These are phyloP conservation scores for Chelon labrosus DNA, from an alignment of 2,797 vertebrate genomes.

Conservation along the genomic window DNA sequence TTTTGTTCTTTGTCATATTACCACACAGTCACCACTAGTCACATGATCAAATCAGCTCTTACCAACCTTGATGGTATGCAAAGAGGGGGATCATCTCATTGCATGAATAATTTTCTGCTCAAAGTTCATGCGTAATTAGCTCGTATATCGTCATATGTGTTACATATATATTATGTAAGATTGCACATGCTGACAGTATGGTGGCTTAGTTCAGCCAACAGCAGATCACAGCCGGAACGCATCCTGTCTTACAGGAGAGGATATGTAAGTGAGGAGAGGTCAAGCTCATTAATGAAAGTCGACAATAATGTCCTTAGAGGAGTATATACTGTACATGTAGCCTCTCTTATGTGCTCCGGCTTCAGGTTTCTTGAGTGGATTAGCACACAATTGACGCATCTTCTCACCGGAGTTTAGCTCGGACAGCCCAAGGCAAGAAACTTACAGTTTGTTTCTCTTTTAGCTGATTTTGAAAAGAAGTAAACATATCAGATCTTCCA, in stretches of 20 bases:
- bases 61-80: slow-evolving; percentile 34
- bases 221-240: neutral
- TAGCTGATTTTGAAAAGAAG: neutral
- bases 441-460: slow-evolving; percentile 5
- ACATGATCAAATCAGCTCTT: slow-evolving; percentile 52
- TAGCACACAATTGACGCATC: slow-evolving; percentile 8
- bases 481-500: neutral
- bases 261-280: neutral
- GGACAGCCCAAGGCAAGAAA: slow-evolving; percentile 28
- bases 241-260: neutral
- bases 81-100: slow-evolving; percentile 35
- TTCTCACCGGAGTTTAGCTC: slow-evolving; percentile 26
- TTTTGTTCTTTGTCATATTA: slow-evolving; percentile 47
- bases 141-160: too few species aligned
- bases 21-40: slow-evolving; percentile 55
- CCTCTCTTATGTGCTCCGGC: slow-evolving; percentile 39
- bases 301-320: slow-evolving; percentile 26
- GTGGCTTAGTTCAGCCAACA: slow-evolving; percentile 6
- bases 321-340: slow-evolving; percentile 5
- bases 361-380: slow-evolving; percentile 20
- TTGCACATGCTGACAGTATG: neutral
- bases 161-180: neutral
- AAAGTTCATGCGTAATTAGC: slow-evolving; percentile 45
- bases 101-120: slow-evolving; percentile 15
- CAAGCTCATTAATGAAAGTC: slow-evolving; percentile 21